Evolutionary conservation across 2,797 vertebrate genomes (phyloP), one percentile per base, ranked within the genome.

Genomic region (Sebastes minor): DNA sequence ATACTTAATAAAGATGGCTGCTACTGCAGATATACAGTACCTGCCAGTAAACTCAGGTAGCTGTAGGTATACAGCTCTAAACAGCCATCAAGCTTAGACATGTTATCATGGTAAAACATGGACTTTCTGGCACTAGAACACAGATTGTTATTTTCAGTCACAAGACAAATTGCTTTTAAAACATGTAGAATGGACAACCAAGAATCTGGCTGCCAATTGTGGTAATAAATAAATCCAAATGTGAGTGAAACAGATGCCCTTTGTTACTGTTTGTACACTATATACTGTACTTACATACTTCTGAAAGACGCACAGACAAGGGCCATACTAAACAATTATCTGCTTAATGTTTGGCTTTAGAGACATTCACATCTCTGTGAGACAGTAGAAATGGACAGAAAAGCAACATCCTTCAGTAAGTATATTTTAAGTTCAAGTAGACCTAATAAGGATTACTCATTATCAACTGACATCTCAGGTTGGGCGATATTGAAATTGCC

Each of bases 11-110:
- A 71, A 33, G 22, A 30, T 38, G 27, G 2, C 20, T 86, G 27
- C 46, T 32, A 8, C 71, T 74, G 66, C 59, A 71, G 28, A 68
- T 74, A 42, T 33, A 71, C 28, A 35, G 33, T 65, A 78, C 53
- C 49, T 83, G 38, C 75, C 35, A n/a, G 30, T 30, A 65, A 3
- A 64, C 61, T 25, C 38, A 52, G 52, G 20, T 27, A 63, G 55
- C n/a, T 33, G 62, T 22, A 56, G 46, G 49, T n/a, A 4, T 52
- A 52, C 49, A n/a, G 8, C 23, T 42, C 18, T 57, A 16, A 63
- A 67, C 49, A 63, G 18, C 22, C 18, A 60, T 74, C 66, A 67
- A 46, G 16, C 33, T 57, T 61, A 65, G 23, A 49, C 9, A 12
- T 71, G 61, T 25, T 53, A 66, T 30, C 10, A 38, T 42, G 62